Evolutionary conservation across 2,888 invertebrate genomes (phyloP).

Genomic region (Dasysyrphus albostriatus): DNA sequence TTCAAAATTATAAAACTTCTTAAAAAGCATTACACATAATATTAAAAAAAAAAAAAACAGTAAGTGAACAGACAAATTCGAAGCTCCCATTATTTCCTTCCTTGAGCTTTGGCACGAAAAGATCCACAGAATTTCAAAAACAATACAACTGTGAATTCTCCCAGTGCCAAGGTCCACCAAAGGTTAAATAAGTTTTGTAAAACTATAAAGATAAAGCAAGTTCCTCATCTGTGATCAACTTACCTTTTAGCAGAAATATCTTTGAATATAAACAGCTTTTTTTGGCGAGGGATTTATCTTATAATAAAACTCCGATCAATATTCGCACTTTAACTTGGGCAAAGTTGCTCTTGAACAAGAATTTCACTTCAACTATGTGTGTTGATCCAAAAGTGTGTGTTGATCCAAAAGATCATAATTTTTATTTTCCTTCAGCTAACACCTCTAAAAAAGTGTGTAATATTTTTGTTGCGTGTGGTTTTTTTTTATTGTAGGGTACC

Average conservation of each 20-base stretch:
- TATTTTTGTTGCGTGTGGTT: conserved; percentile 17
- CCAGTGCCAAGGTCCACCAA: conserved; percentile 84
- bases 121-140: conserved; percentile 83
- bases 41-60: neutral
- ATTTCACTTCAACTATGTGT: conserved; percentile 14
- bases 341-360: conserved; percentile 26
- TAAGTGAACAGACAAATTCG: neutral
- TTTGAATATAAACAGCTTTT: conserved; percentile 13
- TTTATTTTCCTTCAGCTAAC: conserved; percentile 24
- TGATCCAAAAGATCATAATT: conserved; percentile 53
- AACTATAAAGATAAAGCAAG: neutral
- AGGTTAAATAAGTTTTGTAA: conserved; percentile 50
- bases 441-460: conserved; percentile 27
- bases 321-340: conserved; percentile 49
- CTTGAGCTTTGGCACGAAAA: conserved; percentile 84
- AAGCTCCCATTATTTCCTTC: conserved; percentile 38
- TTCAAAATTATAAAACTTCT: no score
- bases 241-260: conserved; percentile 42
- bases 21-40: no score
- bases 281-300: neutral
- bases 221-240: conserved; percentile 9
- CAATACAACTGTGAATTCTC: conserved; percentile 84
- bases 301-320: conserved; percentile 19
- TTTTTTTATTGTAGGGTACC: neutral
- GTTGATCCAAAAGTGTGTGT: neutral